Percentiles rank a stretch among this genome's conserved stretches.
phyloP scores from a whole-genome alignment of 1,140 invertebrate species.

The Platorchestia sp. region DNA sequence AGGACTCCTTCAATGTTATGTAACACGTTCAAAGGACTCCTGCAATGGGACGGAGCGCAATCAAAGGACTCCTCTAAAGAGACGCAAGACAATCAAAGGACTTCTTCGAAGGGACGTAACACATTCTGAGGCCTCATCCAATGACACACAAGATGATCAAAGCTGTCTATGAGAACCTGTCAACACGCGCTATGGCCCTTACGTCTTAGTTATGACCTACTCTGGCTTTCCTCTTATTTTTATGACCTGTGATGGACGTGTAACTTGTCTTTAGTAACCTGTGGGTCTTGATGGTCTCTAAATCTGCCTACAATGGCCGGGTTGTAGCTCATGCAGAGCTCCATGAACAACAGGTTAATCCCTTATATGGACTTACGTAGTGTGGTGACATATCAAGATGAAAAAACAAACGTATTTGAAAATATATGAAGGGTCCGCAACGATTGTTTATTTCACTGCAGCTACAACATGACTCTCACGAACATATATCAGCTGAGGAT shows the following conservation, averaged over 20 bases:
- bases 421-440: not conserved
- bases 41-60: not conserved
- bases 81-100: not conserved
- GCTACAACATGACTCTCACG: not conserved
- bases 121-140: not conserved
- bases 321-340: not conserved
- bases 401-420: not conserved
- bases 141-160: not conserved
- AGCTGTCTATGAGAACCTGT: not conserved
- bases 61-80: too few relatives aligned
- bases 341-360: not conserved
- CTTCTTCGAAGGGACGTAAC: not conserved
- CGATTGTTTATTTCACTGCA: not conserved
- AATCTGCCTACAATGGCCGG: not conserved
- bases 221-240: not conserved
- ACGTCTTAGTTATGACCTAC: not conserved
- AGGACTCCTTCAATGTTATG: not conserved
- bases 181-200: not conserved
- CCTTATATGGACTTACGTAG: not conserved
- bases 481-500: not conserved
- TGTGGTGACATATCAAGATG: not conserved
- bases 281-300: conserved; percentile 7
- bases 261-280: conserved; percentile 11
- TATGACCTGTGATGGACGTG: conserved; percentile 18
- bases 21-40: too few relatives aligned